These are phyloP conservation scores for Sycophila sp. DNA, from an alignment of 1,140 invertebrate species.

Conservation along the genomic window DNA sequence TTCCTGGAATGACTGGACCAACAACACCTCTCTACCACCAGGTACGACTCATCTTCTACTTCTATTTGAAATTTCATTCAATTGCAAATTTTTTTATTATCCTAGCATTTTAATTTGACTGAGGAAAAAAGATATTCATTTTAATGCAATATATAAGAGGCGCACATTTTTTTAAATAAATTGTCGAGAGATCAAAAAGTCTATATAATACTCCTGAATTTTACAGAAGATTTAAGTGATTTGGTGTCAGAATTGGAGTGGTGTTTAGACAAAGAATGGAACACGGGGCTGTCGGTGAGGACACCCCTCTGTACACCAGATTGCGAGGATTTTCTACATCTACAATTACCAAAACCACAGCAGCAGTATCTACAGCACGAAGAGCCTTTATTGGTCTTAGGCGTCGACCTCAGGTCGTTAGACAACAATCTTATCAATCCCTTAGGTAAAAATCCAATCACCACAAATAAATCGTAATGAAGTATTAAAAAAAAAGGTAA, in stretches of 20 bases:
- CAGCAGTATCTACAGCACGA: slow-evolving; percentile 47
- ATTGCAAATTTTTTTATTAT: too few species aligned
- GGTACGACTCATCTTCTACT: slow-evolving; percentile 31
- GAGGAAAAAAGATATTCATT: too few species aligned
- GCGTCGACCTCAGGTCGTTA: slow-evolving; percentile 60
- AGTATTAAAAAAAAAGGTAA: too few species aligned
- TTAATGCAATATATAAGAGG: too few species aligned
- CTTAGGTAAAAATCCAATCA: slow-evolving; percentile 39
- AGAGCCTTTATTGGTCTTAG: slow-evolving; percentile 60
- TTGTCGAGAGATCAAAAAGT: too few species aligned
- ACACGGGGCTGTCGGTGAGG: slow-evolving; percentile 58
- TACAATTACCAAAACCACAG: slow-evolving; percentile 53
- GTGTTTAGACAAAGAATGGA: slow-evolving; percentile 60
- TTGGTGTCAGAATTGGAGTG: slow-evolving; percentile 60
- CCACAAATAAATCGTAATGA: too few species aligned
- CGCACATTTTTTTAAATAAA: too few species aligned
- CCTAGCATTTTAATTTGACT: too few species aligned
- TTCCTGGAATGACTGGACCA: slow-evolving; percentile 58
- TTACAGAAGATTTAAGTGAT: slow-evolving; percentile 52
- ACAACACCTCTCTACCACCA: slow-evolving; percentile 41
- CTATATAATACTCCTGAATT: neutral
- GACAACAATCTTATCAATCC: slow-evolving; percentile 48
- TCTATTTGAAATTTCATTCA: too few species aligned
- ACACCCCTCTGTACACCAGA: slow-evolving; percentile 64
- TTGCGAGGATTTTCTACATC: slow-evolving; percentile 62